These are phyloP conservation scores for Nanorana parkeri DNA, from an alignment of 2,113 vertebrate species.

Conservation along the genomic window DNA sequence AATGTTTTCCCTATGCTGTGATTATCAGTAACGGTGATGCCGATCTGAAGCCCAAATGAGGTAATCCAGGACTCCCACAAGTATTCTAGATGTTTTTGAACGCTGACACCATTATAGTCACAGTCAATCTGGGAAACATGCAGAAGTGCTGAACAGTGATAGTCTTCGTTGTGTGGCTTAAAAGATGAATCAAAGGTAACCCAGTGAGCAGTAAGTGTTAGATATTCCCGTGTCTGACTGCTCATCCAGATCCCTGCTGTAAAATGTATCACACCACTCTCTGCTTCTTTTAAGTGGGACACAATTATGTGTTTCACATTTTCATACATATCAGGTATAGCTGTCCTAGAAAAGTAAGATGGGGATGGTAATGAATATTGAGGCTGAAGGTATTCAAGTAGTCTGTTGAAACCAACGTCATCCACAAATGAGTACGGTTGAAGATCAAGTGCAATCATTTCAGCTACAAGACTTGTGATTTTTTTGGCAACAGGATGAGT, in stretches of 20 bases:
- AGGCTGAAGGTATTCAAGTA: conserved; percentile 93
- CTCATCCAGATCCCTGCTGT: conserved; percentile 94
- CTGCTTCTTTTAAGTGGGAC: conserved; percentile 90
- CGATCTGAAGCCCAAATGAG: conserved; percentile 87
- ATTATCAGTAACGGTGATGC: conserved; percentile 93
- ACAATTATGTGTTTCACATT: conserved; percentile 86
- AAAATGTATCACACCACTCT: conserved; percentile 92
- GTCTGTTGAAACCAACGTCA: conserved; percentile 88
- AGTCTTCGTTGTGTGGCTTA: conserved; percentile 88
- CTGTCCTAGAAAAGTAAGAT: conserved; percentile 92
- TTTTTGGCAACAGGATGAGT: conserved; percentile 95
- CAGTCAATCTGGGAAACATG: conserved; percentile 91
- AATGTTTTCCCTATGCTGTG: conserved; percentile 82
- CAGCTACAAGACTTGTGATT: conserved; percentile 93
- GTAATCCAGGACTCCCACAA: conserved; percentile 96
- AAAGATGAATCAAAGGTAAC: conserved; percentile 86
- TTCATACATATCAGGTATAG: conserved; percentile 95
- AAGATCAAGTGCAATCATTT: conserved; percentile 98
- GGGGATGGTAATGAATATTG: conserved; percentile 90
- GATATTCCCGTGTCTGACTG: conserved; percentile 92
- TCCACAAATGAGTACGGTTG: conserved; percentile 95
- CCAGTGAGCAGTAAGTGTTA: conserved; percentile 95
- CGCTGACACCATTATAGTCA: conserved; percentile 84
- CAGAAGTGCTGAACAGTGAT: conserved; percentile 90
- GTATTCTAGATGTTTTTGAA: conserved; percentile 92